phyloP scores from a whole-genome alignment of 2,113 vertebrate species.

The Gavialis gangeticus region DNA sequence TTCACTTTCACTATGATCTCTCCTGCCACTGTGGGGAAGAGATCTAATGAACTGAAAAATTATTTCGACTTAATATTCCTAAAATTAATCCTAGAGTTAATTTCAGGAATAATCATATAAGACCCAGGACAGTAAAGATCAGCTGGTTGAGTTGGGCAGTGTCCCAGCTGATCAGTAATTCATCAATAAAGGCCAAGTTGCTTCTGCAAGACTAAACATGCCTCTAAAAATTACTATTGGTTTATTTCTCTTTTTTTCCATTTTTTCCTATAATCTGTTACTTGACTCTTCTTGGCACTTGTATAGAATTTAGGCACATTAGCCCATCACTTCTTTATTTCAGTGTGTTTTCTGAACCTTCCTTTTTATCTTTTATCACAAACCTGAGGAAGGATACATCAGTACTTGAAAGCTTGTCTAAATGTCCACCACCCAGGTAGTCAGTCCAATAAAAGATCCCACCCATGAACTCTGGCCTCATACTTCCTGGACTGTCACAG shows the following conservation, averaged over 20 bases:
- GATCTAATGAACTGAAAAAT: not conserved
- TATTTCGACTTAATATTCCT: not conserved
- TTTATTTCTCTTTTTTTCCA: not conserved
- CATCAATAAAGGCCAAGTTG: not conserved
- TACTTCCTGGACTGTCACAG: no score
- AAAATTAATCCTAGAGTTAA: not conserved
- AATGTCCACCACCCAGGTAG: no score
- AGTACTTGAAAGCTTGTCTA: no score
- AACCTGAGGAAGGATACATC: no score
- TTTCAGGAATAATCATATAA: not conserved
- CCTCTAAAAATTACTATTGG: not conserved
- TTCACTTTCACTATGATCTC: not conserved
- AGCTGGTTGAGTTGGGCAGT: not conserved
- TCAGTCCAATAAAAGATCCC: no score
- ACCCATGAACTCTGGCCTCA: no score
- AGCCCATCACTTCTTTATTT: not conserved
- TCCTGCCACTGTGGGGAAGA: not conserved
- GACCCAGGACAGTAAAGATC: not conserved
- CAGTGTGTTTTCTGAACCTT: constrained; percentile 11
- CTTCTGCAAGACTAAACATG: not conserved
- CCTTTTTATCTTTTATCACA: not conserved
- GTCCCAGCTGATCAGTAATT: not conserved
- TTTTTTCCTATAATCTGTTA: not conserved
- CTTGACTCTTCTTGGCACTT: not conserved
- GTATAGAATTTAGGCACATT: not conserved